These are phyloP conservation scores for Drosophila gunungcola DNA, from an alignment of 1,140 invertebrate genomes.

Conservation along the genomic window DNA sequence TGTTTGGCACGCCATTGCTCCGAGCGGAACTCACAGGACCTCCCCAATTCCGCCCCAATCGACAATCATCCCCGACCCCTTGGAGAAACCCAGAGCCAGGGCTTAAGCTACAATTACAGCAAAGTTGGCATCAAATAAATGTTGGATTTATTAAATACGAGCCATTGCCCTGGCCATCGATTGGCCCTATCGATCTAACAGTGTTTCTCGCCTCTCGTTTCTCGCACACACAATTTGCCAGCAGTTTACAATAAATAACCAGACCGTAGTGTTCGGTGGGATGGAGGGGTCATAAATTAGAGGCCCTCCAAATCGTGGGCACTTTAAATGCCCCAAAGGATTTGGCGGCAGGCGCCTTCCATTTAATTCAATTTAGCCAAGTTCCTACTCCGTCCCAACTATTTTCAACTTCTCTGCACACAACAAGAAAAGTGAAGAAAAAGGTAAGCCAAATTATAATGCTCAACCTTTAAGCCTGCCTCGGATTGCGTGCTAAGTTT, in stretches of 20 bases:
- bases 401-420: conserved; percentile 66
- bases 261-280: conserved; percentile 19
- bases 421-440: conserved; percentile 9
- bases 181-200: conserved; percentile 75
- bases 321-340: conserved; percentile 40
- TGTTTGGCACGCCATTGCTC: conserved; percentile 77
- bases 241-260: conserved; percentile 80
- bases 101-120: conserved; percentile 67
- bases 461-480: conserved; percentile 78
- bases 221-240: conserved; percentile 14
- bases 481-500: conserved; percentile 78
- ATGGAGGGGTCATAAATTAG: conserved; percentile 60
- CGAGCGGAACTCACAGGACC: conserved; percentile 26
- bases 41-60: not conserved
- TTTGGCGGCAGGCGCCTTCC: conserved; percentile 30
- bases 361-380: conserved; percentile 78
- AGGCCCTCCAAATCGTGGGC: conserved; percentile 18
- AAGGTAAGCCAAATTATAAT: conserved; percentile 80
- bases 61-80: conserved; percentile 13
- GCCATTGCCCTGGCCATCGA: conserved; percentile 52
- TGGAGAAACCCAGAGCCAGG: conserved; percentile 42
- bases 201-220: conserved; percentile 27
- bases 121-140: conserved; percentile 75
- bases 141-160: conserved; percentile 82
- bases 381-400: conserved; percentile 49